These are phyloP conservation scores for Ceyx margarethae DNA, from an alignment of 2,113 vertebrate genomes.

Conservation along the genomic window DNA sequence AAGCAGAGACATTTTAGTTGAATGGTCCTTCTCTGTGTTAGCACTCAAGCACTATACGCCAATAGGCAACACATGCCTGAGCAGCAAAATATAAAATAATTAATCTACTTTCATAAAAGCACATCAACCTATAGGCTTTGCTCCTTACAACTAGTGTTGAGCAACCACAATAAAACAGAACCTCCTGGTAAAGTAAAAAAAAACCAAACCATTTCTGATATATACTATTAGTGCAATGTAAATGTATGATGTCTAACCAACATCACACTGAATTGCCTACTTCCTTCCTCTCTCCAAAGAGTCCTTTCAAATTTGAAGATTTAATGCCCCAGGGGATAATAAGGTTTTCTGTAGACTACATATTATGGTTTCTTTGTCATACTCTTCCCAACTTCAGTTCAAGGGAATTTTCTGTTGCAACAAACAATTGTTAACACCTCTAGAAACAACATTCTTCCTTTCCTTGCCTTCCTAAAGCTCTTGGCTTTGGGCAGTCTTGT, in stretches of 20 bases:
- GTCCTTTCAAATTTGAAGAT: neutral
- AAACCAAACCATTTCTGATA: neutral
- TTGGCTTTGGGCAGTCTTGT: neutral
- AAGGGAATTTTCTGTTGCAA: neutral
- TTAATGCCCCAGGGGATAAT: neutral
- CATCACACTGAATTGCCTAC: neutral
- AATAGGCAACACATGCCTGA: neutral
- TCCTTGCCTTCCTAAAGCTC: neutral
- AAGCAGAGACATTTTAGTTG: neutral
- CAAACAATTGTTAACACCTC: neutral
- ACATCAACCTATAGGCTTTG: neutral
- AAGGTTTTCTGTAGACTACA: neutral
- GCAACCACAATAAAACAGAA: neutral
- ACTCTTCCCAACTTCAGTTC: neutral
- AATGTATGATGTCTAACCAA: neutral
- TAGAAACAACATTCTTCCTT: neutral
- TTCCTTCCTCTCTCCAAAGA: neutral
- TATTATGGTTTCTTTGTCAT: neutral
- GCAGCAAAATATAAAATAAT: neutral
- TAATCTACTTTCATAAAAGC: neutral
- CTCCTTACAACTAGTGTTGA: neutral
- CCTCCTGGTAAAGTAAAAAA: neutral
- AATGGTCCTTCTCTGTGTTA: neutral
- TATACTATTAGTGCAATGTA: neutral
- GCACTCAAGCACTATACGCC: neutral